A percentile compares a stretch with the other conserved stretches of the same genome.
These are phyloP conservation scores for Drosophila athabasca DNA, from an alignment of 1,140 invertebrate genomes.

Conservation along the genomic window DNA sequence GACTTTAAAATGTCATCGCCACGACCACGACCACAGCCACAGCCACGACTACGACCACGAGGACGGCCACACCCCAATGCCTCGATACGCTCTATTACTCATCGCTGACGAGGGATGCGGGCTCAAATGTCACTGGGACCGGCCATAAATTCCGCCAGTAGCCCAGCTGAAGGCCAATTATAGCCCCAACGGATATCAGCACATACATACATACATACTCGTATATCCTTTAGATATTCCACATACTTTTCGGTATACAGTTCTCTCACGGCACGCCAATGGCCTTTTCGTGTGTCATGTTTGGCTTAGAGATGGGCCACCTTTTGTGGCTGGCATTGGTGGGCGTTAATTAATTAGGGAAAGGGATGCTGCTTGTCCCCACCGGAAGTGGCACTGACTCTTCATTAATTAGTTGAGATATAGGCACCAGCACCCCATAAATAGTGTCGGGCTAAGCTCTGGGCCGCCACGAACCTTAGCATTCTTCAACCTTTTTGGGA, in stretches of 20 bases:
- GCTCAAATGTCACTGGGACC: slow-evolving; percentile 65
- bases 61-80: slow-evolving; percentile 39
- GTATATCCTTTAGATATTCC: background rate
- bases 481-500: slow-evolving; percentile 3
- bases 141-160: slow-evolving; percentile 60
- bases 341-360: slow-evolving; percentile 66
- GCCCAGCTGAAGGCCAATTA: slow-evolving; percentile 55
- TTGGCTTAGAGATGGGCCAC: slow-evolving; percentile 37
- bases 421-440: too few species aligned
- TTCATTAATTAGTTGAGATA: slow-evolving; percentile 6
- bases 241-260: too few species aligned
- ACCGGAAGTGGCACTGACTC: background rate
- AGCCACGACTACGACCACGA: background rate
- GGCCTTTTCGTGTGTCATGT: slow-evolving; percentile 50
- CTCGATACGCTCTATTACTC: slow-evolving; percentile 17
- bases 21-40: background rate
- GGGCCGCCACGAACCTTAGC: background rate
- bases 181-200: slow-evolving; percentile 15
- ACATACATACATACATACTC: slow-evolving; percentile 1
- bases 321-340: slow-evolving; percentile 43
- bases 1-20: slow-evolving; percentile 68
- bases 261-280: background rate
- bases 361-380: background rate
- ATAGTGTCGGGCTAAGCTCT: too few species aligned
- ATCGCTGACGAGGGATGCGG: slow-evolving; percentile 65